Evolutionary conservation across 2,797 vertebrate species (phyloP).

Genomic region (Discoglossus pictus): DNA sequence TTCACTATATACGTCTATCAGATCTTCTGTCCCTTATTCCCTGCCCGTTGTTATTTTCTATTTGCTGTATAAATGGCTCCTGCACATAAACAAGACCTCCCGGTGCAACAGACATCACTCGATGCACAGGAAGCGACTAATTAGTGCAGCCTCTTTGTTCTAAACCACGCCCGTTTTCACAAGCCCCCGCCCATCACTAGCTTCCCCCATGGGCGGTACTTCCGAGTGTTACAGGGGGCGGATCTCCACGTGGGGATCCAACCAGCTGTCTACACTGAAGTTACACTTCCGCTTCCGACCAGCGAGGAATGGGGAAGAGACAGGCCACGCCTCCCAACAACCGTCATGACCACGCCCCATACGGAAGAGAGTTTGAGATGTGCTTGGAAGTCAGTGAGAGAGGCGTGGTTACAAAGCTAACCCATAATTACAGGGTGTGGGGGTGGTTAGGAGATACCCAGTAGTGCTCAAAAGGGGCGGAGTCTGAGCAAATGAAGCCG

Average conservation of each 20-base stretch:
- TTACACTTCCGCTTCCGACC: conserved; percentile 8
- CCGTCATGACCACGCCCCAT: neutral
- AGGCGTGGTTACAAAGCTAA: neutral
- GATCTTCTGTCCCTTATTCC: no score
- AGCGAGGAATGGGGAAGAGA: neutral
- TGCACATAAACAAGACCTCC: no score
- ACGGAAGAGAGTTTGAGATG: conserved; percentile 8
- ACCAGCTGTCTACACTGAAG: neutral
- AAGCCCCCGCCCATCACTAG: neutral
- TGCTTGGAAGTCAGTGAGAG: neutral
- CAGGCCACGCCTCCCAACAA: neutral
- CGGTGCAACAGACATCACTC: neutral
- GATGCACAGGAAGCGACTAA: neutral
- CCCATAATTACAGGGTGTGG: neutral
- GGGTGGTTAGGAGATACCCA: neutral
- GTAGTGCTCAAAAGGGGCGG: neutral
- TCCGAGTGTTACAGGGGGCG: conserved; percentile 3
- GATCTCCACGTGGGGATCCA: neutral
- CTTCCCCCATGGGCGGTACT: neutral
- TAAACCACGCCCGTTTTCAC: neutral
- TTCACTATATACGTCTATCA: no score
- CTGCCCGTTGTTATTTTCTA: no score
- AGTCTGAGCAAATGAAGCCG: neutral
- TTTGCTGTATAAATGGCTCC: no score
- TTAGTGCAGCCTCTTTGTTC: conserved; percentile 16